Base-by-base conservation (phyloP, 37 sponge, comb jelly and placozoan species). In the Chondrosia reniformis region DNA sequence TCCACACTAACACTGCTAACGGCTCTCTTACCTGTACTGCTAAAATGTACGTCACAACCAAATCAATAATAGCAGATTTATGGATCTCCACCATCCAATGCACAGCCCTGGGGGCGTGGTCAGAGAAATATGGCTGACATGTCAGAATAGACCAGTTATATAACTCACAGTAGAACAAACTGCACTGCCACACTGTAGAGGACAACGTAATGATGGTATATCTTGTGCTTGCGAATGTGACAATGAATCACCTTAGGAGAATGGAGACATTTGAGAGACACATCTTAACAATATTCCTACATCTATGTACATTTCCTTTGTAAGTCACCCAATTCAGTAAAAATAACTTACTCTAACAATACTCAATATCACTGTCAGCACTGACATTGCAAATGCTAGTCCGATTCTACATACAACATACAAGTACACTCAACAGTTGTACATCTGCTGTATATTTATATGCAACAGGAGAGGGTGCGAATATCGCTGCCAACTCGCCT, bases 171-270 rank as follows among this genome's bases (percentile, higher is more conserved):
- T 31, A 66, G 5, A 5, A 31, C 38, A 5, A 40, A 22, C 38
- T 66, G 67, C 33, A 66, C 38, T 5, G 37, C 33, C 21, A 66
- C 36, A 22, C 67, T 79, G 69, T 90, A 90, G 63, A 76, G 78
- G 46, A 90, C 66, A 31, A 65, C 12, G 38, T 83, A 90, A 19
- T 90, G 90, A 27, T 77, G 77, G 55, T 85, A 85, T 76, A 76
- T 81, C 57, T 43, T 82, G 55, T 82, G 46, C n/a, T 63, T 72
- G 59, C 82, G 77, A 42, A 67, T 77, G 67, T 90, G 90, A 42
- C 55, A 81, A 57, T 90, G 90, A 62, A 90, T 43, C 7, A 81
- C 55, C 90, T 90, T 74, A 63, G 40, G 52, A 17, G 30, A 25
- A 39, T 21, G 41, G 67, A 39, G 37, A 49, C 52, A 49, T 10